phyloP scores from a whole-genome alignment of 1,140 invertebrate species.

The Luehdorfia chinensis region DNA sequence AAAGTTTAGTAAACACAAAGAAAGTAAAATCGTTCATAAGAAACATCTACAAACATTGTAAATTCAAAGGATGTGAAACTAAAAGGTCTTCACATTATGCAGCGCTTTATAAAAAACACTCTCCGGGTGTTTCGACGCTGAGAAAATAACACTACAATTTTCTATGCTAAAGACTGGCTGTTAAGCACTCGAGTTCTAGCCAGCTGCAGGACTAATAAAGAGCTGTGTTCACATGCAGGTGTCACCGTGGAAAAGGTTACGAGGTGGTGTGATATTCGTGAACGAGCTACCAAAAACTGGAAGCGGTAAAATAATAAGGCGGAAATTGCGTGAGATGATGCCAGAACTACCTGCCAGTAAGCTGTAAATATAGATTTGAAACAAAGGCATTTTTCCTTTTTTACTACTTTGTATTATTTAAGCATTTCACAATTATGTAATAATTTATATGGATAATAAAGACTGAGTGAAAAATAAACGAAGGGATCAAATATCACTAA shows the following conservation, averaged over 20 bases:
- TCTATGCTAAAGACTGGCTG: constrained; percentile 5
- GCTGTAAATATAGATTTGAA: constrained; percentile 23
- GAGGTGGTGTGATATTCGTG: constrained; percentile 80
- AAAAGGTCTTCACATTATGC: background rate
- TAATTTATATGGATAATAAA: too few relatives aligned
- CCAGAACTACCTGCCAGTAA: constrained; percentile 43
- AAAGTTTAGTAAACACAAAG: too few relatives aligned
- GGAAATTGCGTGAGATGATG: constrained; percentile 71
- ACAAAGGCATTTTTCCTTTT: too few relatives aligned
- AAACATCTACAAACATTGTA: too few relatives aligned
- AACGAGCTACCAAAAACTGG: constrained; percentile 80
- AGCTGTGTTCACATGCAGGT: constrained; percentile 45
- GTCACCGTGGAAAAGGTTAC: constrained; percentile 65
- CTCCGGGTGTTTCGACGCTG: background rate
- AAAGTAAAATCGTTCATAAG: too few relatives aligned
- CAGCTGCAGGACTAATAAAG: constrained; percentile 6
- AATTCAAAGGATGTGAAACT: background rate
- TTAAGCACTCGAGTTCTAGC: background rate
- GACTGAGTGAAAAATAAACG: too few relatives aligned
- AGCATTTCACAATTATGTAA: too few relatives aligned
- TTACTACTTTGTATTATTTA: too few relatives aligned
- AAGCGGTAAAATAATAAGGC: constrained; percentile 80
- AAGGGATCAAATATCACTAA: too few relatives aligned
- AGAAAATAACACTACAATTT: constrained; percentile 4
- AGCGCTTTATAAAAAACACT: background rate